Conservation (phyloP, 2,888 invertebrate genomes). For the Rotaria magnacalcarata region DNA sequence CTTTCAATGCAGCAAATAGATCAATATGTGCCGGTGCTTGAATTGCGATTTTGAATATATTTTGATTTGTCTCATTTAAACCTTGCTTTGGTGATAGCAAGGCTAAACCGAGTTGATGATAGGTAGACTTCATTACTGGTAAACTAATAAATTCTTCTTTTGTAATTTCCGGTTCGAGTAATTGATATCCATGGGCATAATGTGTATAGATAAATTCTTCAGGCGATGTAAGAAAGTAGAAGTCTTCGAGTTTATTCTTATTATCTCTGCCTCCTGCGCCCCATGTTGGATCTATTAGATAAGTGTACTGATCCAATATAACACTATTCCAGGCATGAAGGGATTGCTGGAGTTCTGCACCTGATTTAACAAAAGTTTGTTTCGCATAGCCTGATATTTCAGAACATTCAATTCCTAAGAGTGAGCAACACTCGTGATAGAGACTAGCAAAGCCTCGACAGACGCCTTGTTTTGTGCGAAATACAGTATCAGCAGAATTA, state of each 20-base stretch:
- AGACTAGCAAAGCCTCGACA: constrained; percentile 33
- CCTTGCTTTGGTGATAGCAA: constrained; percentile 32
- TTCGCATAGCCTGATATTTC: constrained; percentile 1
- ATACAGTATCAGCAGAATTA: background rate
- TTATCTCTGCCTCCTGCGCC: constrained; percentile 5
- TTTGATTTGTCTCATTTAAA: background rate
- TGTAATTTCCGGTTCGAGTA: background rate
- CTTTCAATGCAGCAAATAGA: background rate
- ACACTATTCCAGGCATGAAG: constrained; percentile 30
- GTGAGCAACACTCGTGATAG: constrained; percentile 31
- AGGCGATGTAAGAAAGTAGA: constrained; percentile 30
- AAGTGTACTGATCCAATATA: background rate
- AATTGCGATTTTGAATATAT: constrained; percentile 14
- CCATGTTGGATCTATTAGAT: constrained; percentile 28
- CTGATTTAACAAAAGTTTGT: background rate
- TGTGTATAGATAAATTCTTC: constrained; percentile 34
- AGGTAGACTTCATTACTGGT: background rate
- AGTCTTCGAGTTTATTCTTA: background rate
- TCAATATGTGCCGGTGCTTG: background rate
- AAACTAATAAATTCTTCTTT: constrained; percentile 24
- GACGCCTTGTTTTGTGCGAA: constrained; percentile 19
- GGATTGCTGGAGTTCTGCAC: background rate
- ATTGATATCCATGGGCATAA: background rate
- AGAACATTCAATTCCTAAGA: background rate
- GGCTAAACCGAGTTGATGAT: background rate